Evolutionary conservation across 1,140 invertebrate species (phyloP).

Genomic region (Ceratina australensis): DNA sequence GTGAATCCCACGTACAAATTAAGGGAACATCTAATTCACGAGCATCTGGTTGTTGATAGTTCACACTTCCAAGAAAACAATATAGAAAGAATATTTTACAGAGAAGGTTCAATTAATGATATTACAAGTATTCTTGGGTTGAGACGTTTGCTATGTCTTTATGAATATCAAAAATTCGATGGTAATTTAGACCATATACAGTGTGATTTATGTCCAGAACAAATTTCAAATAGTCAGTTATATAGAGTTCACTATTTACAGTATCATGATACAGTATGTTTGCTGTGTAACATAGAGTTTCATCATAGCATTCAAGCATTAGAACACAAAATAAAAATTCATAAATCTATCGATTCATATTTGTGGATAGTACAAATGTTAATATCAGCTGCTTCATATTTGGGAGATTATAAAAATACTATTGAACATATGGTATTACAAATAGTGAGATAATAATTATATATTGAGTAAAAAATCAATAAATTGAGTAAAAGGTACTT

Average conservation of each 20-base stretch:
- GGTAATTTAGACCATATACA: neutral
- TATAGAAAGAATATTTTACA: neutral
- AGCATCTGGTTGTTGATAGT: neutral
- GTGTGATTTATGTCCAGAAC: constrained; percentile 7
- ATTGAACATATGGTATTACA: constrained; percentile 8
- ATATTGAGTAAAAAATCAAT: neutral
- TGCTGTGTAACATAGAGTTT: constrained; percentile 25
- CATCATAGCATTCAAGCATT: constrained; percentile 18
- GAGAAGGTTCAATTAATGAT: neutral
- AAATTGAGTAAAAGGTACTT: no score
- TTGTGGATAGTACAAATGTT: constrained; percentile 18
- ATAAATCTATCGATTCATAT: neutral
- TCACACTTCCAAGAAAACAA: neutral
- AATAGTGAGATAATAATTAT: constrained; percentile 2
- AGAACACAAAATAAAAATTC: constrained; percentile 28
- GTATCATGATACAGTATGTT: constrained; percentile 14
- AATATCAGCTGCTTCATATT: neutral
- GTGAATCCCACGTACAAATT: neutral
- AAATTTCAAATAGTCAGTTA: neutral
- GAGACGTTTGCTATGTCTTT: constrained; percentile 3
- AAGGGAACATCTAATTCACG: neutral
- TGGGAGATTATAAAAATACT: neutral
- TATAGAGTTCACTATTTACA: constrained; percentile 19
- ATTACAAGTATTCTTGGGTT: neutral
- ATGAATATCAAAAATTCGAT: constrained; percentile 24